Percentiles rank a stretch among this genome's conserved stretches.
Evolutionary conservation across 2,888 invertebrate genomes (phyloP).

Genomic region (Flexamia atlantica): DNA sequence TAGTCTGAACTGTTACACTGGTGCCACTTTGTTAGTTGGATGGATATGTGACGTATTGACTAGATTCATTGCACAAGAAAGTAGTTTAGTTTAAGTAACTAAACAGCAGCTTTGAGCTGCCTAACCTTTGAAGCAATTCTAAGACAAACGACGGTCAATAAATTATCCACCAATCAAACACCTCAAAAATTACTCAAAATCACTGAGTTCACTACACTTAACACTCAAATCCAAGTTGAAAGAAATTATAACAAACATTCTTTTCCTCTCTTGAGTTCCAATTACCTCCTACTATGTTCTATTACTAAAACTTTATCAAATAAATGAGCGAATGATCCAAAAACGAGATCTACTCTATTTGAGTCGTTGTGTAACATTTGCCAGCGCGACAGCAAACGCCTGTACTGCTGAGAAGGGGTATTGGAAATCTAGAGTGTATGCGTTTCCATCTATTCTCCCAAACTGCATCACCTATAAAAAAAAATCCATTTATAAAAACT

Average conservation of each 20-base stretch:
- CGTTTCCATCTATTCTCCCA: slow-evolving; percentile 98
- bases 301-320: slow-evolving; percentile 39
- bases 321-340: slow-evolving; percentile 46
- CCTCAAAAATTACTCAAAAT: slow-evolving; percentile 17
- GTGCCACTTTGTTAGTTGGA: slow-evolving; percentile 15
- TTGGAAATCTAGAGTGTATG: slow-evolving; percentile 99
- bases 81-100: slow-evolving; percentile 1
- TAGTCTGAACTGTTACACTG: background rate
- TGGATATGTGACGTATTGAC: slow-evolving; percentile 46
- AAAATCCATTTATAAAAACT: too few species aligned
- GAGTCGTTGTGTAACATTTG: slow-evolving; percentile 96
- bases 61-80: slow-evolving; percentile 52
- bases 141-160: background rate
- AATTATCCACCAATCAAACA: slow-evolving; percentile 5
- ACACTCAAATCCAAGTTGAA: slow-evolving; percentile 38
- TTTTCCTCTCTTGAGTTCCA: background rate
- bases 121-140: background rate
- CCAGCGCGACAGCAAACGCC: slow-evolving; percentile 98
- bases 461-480: slow-evolving; percentile 97
- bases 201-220: slow-evolving; percentile 23
- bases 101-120: slow-evolving; percentile 25
- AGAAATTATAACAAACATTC: slow-evolving; percentile 10
- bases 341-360: slow-evolving; percentile 78
- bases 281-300: slow-evolving; percentile 18
- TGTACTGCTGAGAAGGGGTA: slow-evolving; percentile 99